phyloP scores from a whole-genome alignment of 2,797 vertebrate genomes.

The Nothura maculosa region DNA sequence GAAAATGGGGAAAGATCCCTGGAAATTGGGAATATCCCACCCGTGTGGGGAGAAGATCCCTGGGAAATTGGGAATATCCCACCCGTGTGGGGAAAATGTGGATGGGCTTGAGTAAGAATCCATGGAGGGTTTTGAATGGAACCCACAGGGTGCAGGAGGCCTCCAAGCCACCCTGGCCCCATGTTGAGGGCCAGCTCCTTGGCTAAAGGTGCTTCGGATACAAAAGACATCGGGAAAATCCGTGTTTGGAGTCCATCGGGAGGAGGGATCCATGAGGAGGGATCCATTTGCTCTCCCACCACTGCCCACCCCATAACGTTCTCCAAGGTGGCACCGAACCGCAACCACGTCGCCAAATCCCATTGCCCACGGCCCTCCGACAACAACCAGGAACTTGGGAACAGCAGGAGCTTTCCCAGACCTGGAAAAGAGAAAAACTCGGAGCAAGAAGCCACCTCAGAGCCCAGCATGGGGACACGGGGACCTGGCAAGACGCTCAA shows the following conservation, averaged over 20 bases:
- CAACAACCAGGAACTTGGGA: too few species aligned
- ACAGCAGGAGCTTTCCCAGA: too few species aligned
- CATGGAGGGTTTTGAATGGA: accelerated
- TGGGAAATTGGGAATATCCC: too few species aligned
- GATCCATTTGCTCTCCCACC: background rate
- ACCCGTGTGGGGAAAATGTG: accelerated
- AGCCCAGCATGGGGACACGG: accelerated
- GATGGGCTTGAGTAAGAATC: accelerated
- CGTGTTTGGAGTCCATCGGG: background rate
- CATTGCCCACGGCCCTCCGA: too few species aligned
- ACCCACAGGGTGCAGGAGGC: too few species aligned
- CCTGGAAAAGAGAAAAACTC: background rate
- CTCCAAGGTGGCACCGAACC: background rate
- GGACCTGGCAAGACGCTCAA: too few species aligned
- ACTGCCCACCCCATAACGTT: background rate
- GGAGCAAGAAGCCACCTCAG: background rate
- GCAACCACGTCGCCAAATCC: background rate
- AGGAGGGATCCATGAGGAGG: background rate
- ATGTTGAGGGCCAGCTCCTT: background rate
- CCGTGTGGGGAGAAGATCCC: too few species aligned
- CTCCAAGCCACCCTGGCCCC: too few species aligned
- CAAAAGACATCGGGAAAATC: too few species aligned
- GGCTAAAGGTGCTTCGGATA: background rate
- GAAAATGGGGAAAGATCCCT: background rate
- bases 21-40: too few species aligned